phyloP scores from a whole-genome alignment of 2,888 invertebrate species.

The Oligia strigilis region DNA sequence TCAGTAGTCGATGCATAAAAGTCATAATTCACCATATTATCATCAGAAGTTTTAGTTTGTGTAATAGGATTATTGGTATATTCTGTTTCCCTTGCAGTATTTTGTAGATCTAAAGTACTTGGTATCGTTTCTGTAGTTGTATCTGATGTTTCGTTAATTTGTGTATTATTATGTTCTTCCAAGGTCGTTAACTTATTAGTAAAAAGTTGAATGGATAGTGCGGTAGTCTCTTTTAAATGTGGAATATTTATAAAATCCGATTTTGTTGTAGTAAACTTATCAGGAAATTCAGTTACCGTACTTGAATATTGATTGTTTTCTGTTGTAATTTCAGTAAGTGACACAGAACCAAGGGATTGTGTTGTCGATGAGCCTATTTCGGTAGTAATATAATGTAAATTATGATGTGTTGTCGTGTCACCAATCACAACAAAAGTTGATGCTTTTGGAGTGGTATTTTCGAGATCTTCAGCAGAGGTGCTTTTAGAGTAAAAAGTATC shows the following conservation, averaged over 20 bases:
- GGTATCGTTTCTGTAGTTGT: slow-evolving; percentile 9
- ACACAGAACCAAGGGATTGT: neutral
- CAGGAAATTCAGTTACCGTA: slow-evolving; percentile 16
- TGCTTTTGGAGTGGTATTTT: slow-evolving; percentile 7
- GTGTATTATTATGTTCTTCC: slow-evolving; percentile 4
- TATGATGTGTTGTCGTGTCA: slow-evolving; percentile 5
- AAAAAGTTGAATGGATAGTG: neutral
- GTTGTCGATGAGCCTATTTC: neutral
- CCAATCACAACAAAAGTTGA: neutral
- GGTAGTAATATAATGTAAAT: neutral
- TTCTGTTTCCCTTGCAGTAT: slow-evolving; percentile 10
- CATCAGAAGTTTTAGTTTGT: slow-evolving; percentile 15
- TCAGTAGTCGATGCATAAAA: slow-evolving; percentile 3
- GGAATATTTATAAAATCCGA: neutral
- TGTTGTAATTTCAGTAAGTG: slow-evolving; percentile 15
- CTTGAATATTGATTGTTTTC: slow-evolving; percentile 32
- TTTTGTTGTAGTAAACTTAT: slow-evolving; percentile 1
- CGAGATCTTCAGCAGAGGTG: neutral
- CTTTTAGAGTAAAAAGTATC: neutral
- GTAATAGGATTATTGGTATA: neutral
- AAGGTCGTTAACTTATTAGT: slow-evolving; percentile 14
- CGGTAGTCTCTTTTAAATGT: slow-evolving; percentile 11
- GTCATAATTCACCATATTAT: neutral
- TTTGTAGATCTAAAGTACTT: slow-evolving; percentile 19
- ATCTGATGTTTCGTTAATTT: neutral